Evolutionary conservation across 1,140 invertebrate genomes (phyloP).

Genomic region (Cyrtorhinus lividipennis): DNA sequence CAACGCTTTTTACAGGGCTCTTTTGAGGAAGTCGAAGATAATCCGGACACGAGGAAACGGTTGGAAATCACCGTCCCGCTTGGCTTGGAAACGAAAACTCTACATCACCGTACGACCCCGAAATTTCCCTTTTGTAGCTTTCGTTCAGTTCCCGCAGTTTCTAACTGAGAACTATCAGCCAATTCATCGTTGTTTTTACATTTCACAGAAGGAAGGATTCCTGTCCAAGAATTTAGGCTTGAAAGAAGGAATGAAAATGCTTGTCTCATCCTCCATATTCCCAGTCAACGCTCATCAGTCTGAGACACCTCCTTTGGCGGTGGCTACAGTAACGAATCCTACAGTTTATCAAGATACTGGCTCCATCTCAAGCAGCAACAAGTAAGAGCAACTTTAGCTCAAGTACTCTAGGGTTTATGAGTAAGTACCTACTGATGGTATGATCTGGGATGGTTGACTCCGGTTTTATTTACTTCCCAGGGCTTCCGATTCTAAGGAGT

Average conservation of each 20-base stretch:
- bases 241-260: constrained; percentile 47
- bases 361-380: constrained; percentile 2
- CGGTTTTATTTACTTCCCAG: not conserved
- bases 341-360: constrained; percentile 14
- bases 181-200: too few relatives aligned
- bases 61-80: constrained; percentile 31
- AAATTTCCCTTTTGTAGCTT: too few relatives aligned
- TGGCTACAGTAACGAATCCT: constrained; percentile 16
- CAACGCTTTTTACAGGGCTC: constrained; percentile 33
- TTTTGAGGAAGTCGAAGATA: constrained; percentile 38
- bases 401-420: not conserved
- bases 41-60: constrained; percentile 18
- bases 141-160: too few relatives aligned
- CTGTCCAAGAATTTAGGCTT: constrained; percentile 32
- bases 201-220: constrained; percentile 2
- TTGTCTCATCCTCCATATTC: constrained; percentile 38
- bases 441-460: not conserved
- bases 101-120: too few relatives aligned
- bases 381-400: constrained; percentile 1
- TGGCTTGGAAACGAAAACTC: constrained; percentile 45
- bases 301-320: constrained; percentile 12
- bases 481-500: constrained; percentile 6
- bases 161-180: too few relatives aligned
- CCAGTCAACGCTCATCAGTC: constrained; percentile 16
- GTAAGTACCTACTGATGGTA: too few relatives aligned